Evolutionary conservation across 2,113 vertebrate species (phyloP).

Genomic region (Spilogale gracilis): DNA sequence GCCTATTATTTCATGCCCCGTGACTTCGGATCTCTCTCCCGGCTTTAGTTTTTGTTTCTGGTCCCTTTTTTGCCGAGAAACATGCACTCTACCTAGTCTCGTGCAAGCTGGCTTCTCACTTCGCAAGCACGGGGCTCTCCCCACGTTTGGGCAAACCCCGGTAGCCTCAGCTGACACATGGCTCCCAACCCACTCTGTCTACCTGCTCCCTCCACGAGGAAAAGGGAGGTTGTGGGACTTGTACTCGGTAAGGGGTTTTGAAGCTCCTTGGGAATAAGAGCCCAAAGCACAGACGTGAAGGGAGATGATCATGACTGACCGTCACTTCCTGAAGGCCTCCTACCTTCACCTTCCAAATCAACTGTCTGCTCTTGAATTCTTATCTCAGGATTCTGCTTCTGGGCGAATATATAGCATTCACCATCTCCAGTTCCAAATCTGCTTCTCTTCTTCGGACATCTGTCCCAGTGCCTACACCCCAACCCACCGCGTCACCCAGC

Average conservation of each 20-base stretch:
- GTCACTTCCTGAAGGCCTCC: background rate
- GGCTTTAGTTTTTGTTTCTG: background rate
- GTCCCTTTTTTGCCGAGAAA: background rate
- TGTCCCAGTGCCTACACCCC: background rate
- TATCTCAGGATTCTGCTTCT: constrained; percentile 1
- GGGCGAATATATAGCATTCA: background rate
- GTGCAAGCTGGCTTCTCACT: background rate
- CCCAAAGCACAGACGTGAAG: background rate
- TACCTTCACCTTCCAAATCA: constrained; percentile 1
- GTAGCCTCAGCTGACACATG: background rate
- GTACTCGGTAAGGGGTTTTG: background rate
- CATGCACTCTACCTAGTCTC: background rate
- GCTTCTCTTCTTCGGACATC: background rate
- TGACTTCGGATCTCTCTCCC: background rate
- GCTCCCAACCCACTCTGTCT: background rate
- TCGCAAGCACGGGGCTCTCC: background rate
- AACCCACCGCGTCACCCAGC: background rate
- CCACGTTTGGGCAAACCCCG: background rate
- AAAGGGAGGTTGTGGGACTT: background rate
- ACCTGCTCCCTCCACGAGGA: background rate
- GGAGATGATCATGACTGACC: background rate
- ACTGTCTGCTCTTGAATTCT: background rate
- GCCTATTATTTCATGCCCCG: background rate
- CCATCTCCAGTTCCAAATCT: background rate
- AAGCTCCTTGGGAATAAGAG: background rate